Evolutionary conservation across 2,113 vertebrate genomes (phyloP).

Genomic region (Mus musculus): GRCm39 chr14:75059501-75060000

Average conservation of each 20-base stretch:
- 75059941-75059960: constrained; percentile 50
- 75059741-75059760: background rate
- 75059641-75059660: background rate
- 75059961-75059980: constrained; percentile 17
- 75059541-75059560: background rate
- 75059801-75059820: constrained; percentile 8
- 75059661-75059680: background rate
- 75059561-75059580: background rate
- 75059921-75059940: constrained; percentile 54
- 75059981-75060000: constrained; percentile 22
- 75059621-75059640: background rate
- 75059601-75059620: background rate
- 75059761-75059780: background rate
- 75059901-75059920: constrained; percentile 44
- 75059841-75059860: background rate
- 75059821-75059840: constrained; percentile 50
- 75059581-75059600: background rate
- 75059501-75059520: background rate
- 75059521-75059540: background rate
- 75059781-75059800: constrained; percentile 1
- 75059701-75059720: background rate
- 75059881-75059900: background rate
- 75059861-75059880: background rate
- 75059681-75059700: background rate
- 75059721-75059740: constrained; percentile 3